Base-by-base conservation (phyloP, 2,888 invertebrate genomes). In the Labia minor region DNA sequence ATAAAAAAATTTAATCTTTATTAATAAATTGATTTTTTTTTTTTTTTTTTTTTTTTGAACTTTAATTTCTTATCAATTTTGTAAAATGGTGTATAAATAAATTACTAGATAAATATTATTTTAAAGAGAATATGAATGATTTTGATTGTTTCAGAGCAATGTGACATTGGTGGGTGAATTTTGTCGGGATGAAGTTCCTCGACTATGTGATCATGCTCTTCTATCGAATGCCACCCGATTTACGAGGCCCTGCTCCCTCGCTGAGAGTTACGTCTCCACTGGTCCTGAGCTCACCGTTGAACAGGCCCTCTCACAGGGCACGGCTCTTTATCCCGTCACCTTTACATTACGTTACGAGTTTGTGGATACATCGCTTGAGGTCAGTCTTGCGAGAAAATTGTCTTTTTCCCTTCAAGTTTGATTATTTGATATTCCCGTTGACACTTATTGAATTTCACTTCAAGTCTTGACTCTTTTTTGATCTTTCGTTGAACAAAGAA, bases 281-380 rank as follows among this genome's bases (percentile, higher is more conserved):
- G 86, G 87, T 8, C 81, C 87, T n/a, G 87, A 89, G 68, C 79
- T 91, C 65, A 88, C 89, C 6, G 83, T 91, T 69, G 82, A 89
- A 70, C 89, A 89, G 79, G 85, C 86, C 73, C 81, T 89, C 37
- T 84, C 86, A 62, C 88, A 88, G 76, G 89, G 89, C n/a, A 89
- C 88, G 68, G 88, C 89, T 2, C 79, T 90, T 64, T 89, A 88
- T 75, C 89, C 89, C 1, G 86, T 89, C 67, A 83, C 87, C 71
- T 91, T 91, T 76, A 82, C 88, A 61, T 82, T 91, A 2, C 85
- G 88, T 65, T 92, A 90, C 77, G 92, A 92, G 78, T 92, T 92
- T 75, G 88, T 92, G 19, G 90, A 90, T 76, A 82, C 86, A 63
- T 83, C 85, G 69, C 84, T 85, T 74, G 86, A 86, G 75, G 86